phyloP scores from a whole-genome alignment of 2,888 invertebrate species.

The Phyllotreta cruciferae region DNA sequence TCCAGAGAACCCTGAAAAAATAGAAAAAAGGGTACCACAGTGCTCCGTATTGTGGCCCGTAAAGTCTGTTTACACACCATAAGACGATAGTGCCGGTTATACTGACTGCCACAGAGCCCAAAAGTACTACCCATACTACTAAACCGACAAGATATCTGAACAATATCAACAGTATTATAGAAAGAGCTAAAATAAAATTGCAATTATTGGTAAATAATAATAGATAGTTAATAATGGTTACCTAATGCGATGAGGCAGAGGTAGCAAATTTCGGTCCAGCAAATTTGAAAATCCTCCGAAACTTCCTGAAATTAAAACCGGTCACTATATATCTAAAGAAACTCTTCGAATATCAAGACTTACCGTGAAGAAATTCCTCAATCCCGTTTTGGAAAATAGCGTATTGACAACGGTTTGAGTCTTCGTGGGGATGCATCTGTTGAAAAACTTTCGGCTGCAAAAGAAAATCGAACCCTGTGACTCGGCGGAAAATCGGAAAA shows the following conservation, averaged over 20 bases:
- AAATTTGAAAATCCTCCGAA: slow-evolving; percentile 66
- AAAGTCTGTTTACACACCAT: slow-evolving; percentile 62
- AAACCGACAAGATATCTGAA: slow-evolving; percentile 67
- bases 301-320: slow-evolving; percentile 62
- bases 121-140: slow-evolving; percentile 69
- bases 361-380: slow-evolving; percentile 63
- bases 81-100: slow-evolving; percentile 65
- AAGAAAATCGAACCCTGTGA: slow-evolving; percentile 16
- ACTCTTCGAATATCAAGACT: slow-evolving; percentile 42
- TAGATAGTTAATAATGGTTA: slow-evolving; percentile 54
- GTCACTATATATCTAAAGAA: slow-evolving; percentile 2
- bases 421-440: slow-evolving; percentile 64
- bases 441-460: slow-evolving; percentile 62
- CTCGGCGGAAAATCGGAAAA: not conserved
- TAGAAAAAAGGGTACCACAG: slow-evolving; percentile 26
- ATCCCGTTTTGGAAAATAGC: slow-evolving; percentile 61
- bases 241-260: slow-evolving; percentile 68
- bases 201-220: not conserved
- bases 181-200: slow-evolving; percentile 60
- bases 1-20: slow-evolving; percentile 60
- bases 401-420: slow-evolving; percentile 57
- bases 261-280: slow-evolving; percentile 68
- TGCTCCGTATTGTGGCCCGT: slow-evolving; percentile 20
- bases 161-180: slow-evolving; percentile 64
- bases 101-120: slow-evolving; percentile 62